These are phyloP conservation scores for Notothenia rossii DNA, from an alignment of 2,113 vertebrate genomes.

Conservation along the genomic window DNA sequence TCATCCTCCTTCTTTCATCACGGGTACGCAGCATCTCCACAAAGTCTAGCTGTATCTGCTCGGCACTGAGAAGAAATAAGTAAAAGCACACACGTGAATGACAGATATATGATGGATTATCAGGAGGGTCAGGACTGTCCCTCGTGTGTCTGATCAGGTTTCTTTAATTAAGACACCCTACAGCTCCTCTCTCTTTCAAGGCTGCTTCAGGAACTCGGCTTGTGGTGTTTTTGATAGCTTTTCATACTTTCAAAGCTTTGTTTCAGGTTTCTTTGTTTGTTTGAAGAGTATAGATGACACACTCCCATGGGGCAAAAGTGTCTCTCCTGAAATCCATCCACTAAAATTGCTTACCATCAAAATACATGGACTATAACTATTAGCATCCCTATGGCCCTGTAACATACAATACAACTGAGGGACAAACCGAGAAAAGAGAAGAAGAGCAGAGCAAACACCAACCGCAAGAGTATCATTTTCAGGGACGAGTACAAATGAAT, in stretches of 20 bases:
- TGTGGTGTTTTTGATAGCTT: constrained; percentile 41
- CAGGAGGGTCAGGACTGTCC: background rate
- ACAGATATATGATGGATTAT: background rate
- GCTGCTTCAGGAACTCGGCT: constrained; percentile 29
- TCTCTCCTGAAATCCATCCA: constrained; percentile 31
- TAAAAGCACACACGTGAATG: background rate
- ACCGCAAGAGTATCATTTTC: background rate
- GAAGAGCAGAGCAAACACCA: background rate
- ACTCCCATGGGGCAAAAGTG: constrained; percentile 39
- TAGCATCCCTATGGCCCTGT: background rate
- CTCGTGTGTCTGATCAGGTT: constrained; percentile 43
- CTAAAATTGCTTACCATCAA: background rate
- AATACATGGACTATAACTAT: constrained; percentile 1
- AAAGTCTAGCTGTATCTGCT: constrained; percentile 77
- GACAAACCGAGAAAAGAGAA: background rate
- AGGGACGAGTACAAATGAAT: background rate
- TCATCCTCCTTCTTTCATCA: constrained; percentile 80
- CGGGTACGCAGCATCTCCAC: constrained; percentile 78
- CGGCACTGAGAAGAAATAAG: constrained; percentile 49
- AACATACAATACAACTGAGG: background rate
- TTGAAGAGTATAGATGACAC: constrained; percentile 44
- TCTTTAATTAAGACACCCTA: constrained; percentile 44
- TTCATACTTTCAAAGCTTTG: constrained; percentile 13
- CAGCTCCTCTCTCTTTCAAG: constrained; percentile 57
- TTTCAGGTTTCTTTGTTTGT: constrained; percentile 39